These are phyloP conservation scores for Cartodere bifasciata DNA, from an alignment of 2,888 invertebrate species.

Conservation along the genomic window DNA sequence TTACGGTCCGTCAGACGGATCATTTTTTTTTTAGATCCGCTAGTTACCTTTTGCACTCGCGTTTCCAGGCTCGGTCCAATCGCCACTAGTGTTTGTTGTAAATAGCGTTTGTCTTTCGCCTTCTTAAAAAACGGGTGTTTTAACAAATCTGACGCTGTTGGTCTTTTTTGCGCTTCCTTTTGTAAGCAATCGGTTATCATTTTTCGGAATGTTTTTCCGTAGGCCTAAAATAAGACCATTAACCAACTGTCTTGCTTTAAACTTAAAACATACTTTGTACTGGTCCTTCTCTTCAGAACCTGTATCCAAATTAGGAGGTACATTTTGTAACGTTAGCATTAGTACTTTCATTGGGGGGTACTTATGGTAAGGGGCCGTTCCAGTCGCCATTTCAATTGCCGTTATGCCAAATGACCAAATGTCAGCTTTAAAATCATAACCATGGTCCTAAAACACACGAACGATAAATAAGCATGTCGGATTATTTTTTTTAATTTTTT, in stretches of 20 bases:
- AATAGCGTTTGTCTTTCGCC: constrained; percentile 84
- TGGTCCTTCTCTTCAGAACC: constrained; percentile 94
- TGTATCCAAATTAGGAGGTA: constrained; percentile 92
- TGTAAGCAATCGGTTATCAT: constrained; percentile 94
- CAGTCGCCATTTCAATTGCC: constrained; percentile 97
- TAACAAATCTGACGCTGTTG: constrained; percentile 87
- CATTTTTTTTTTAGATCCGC: neutral
- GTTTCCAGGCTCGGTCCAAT: constrained; percentile 82
- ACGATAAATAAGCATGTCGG: constrained; percentile 6
- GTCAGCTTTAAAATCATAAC: constrained; percentile 96
- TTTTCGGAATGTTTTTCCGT: constrained; percentile 94
- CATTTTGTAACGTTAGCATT: constrained; percentile 96
- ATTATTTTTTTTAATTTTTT: too few species aligned
- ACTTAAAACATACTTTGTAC: constrained; percentile 51
- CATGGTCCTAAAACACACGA: constrained; percentile 58
- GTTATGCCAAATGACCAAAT: constrained; percentile 93
- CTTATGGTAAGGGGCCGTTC: constrained; percentile 97
- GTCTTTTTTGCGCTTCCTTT: constrained; percentile 88
- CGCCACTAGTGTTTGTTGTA: constrained; percentile 72
- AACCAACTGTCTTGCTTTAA: neutral
- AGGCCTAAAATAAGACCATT: constrained; percentile 46
- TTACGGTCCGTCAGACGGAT: too few species aligned
- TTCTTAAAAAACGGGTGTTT: constrained; percentile 98
- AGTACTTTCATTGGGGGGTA: constrained; percentile 99
- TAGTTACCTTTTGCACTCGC: constrained; percentile 71